Evolutionary conservation across 2,797 vertebrate genomes (phyloP).

Genomic region (Columba guinea): DNA sequence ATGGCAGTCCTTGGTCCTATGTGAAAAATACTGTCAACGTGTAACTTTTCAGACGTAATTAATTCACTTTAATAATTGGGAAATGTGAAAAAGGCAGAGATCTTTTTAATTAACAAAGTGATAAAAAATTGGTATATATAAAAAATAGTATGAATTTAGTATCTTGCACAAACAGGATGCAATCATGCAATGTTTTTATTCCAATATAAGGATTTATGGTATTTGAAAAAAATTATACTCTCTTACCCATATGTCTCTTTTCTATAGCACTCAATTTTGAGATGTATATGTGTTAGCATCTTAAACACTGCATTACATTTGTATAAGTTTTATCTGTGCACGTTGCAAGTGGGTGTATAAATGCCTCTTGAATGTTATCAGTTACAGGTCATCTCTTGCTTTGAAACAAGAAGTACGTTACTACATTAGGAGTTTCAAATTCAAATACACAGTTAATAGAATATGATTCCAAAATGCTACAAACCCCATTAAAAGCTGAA

Average conservation of each 20-base stretch:
- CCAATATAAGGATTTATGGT: not conserved
- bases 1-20: not conserved
- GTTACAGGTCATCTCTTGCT: not conserved
- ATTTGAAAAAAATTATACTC: not conserved
- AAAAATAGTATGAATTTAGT: not conserved
- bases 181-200: not conserved
- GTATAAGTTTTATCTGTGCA: not conserved
- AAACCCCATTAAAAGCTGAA: not conserved
- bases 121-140: not conserved
- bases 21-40: not conserved
- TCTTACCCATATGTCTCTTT: slow-evolving; percentile 7
- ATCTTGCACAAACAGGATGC: not conserved
- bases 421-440: not conserved
- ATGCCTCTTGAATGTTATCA: not conserved
- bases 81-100: not conserved
- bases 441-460: not conserved
- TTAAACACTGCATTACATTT: not conserved
- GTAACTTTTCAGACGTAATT: not conserved
- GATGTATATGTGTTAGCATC: not conserved
- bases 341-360: not conserved
- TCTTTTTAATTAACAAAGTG: not conserved
- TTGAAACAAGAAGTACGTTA: not conserved
- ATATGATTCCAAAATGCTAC: not conserved
- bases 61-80: not conserved
- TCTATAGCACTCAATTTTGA: not conserved